phyloP scores from a whole-genome alignment of 2,888 invertebrate species.

The Tiliacea citrago region DNA sequence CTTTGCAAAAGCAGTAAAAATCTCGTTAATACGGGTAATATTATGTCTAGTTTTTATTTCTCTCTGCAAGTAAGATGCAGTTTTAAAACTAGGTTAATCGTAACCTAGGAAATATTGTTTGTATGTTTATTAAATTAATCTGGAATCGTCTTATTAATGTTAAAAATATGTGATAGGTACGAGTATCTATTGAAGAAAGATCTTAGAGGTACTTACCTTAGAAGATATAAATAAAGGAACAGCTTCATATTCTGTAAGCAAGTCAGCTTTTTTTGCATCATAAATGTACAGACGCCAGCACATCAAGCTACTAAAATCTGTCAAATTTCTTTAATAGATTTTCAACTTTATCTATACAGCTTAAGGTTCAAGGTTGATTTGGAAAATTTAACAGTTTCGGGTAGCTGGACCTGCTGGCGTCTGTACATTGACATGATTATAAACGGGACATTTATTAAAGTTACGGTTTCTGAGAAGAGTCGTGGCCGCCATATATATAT shows the following conservation, averaged over 20 bases:
- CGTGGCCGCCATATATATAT: no score
- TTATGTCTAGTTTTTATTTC: constrained; percentile 4
- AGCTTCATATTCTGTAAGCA: background rate
- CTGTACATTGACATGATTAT: no score
- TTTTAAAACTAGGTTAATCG: constrained; percentile 19
- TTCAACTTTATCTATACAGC: no score
- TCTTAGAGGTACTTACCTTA: background rate
- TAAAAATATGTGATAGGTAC: background rate
- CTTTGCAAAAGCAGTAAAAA: background rate
- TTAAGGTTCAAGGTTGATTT: no score
- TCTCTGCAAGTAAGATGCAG: constrained; percentile 2
- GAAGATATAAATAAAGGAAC: background rate
- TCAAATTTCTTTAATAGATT: no score
- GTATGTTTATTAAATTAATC: background rate
- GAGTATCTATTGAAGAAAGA: background rate
- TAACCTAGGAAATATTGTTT: background rate
- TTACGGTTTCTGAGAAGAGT: no score
- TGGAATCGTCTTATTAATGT: background rate
- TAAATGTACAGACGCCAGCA: no score
- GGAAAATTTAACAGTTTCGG: no score
- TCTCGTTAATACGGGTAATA: background rate
- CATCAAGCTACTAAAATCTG: no score
- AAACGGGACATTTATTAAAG: no score
- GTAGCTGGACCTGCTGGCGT: no score
- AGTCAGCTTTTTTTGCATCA: background rate